Percentiles rank a stretch among this genome's conserved stretches.
Evolutionary conservation across 2,888 invertebrate species (phyloP).

Genomic region (Cancer borealis): DNA sequence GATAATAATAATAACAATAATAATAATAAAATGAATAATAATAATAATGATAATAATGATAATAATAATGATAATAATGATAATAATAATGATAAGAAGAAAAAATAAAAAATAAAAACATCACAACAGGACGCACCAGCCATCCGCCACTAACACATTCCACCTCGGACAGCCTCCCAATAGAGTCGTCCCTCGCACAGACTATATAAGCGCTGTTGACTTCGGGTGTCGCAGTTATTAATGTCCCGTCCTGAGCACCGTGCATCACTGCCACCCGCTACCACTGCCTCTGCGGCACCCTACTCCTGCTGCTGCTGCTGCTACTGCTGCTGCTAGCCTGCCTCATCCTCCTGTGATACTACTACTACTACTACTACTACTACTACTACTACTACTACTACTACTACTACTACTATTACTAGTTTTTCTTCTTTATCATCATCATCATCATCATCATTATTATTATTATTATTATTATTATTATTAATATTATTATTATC

Average conservation of each 20-base stretch:
- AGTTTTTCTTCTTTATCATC: not conserved
- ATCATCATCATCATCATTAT: too few species aligned
- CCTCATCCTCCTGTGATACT: not conserved
- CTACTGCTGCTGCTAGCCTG: not conserved
- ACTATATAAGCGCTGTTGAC: not conserved
- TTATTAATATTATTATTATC: too few species aligned
- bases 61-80: too few species aligned
- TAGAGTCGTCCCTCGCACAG: not conserved
- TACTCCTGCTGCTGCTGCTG: not conserved
- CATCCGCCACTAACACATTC: not conserved
- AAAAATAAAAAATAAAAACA: not conserved
- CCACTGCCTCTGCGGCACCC: not conserved
- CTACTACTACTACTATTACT: not conserved
- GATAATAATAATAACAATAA: not conserved
- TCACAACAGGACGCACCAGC: not conserved
- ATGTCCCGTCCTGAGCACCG: not conserved
- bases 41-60: too few species aligned
- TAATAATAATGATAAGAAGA: not conserved
- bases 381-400: conserved; percentile 22
- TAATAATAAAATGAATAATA: not conserved
- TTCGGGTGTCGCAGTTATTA: conserved; percentile 21
- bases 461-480: too few species aligned
- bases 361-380: conserved; percentile 1
- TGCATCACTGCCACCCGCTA: conserved; percentile 14
- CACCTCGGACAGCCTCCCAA: not conserved